Evolutionary conservation across 2,888 invertebrate species (phyloP), one percentile per base, ranked within the genome.

Genomic region (Cyclophora punctaria): DNA sequence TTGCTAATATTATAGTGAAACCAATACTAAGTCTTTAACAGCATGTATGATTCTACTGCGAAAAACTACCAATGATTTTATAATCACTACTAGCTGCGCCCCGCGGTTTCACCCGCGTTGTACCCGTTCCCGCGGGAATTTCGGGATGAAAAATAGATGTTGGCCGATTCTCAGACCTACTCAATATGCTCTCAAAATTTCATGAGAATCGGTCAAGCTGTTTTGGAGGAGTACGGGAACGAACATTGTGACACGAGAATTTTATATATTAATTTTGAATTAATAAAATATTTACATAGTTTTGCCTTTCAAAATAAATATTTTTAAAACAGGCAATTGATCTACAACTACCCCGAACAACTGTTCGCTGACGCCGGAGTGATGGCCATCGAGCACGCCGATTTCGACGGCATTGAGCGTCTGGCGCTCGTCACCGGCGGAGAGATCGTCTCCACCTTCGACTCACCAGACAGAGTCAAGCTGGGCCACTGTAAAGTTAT

Each of bases 261-360:
- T n/a, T n/a, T n/a, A n/a, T n/a, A n/a, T n/a, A n/a, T 2, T 44
- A 41, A 7, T n/a, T 42, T 6, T 20, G 20, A 20, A 20, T 20
- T 1, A 20, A 20, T 2, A 20, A 20, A 20, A 20, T 20, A 20
- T 20, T 20, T 20, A 20, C 20, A 20, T 20, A 20, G 20, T 45
- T 7, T 45, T 43, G 40, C 2, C 45, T 37, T 70, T n/a, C n/a
- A n/a, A n/a, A n/a, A n/a, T n/a, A 20, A 20, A 20, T 20, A 20
- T 78, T 1, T 37, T 37, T 37, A 37, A 5, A 37, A 37, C 79
- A 93, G 96, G 60, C 99, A 99, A 83, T 89, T 99, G 62, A 99
- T 99, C 81, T 99, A 99, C 90, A 99, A 99, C 85, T 99, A 99
- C 80, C 99, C 99, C 0, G 99, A 99, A 81, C 99, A 99, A 83